phyloP scores from a whole-genome alignment of 2,113 vertebrate species.

The Eptatretus burgeri region DNA sequence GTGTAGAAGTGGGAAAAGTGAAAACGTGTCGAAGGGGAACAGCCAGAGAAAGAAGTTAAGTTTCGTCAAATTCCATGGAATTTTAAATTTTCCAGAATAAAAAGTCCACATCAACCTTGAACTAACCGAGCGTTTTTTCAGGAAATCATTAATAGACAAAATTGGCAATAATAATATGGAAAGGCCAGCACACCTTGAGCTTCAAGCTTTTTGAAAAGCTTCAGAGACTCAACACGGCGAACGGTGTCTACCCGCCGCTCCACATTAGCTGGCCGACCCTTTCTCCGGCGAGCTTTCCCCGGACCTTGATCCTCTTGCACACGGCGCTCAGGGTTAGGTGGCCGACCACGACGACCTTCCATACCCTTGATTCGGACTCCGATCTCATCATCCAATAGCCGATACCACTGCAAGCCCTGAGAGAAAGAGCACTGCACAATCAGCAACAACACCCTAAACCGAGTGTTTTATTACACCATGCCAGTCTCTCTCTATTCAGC shows the following conservation, averaged over 20 bases:
- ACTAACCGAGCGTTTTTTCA: no score
- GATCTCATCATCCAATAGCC: slow-evolving; percentile 49
- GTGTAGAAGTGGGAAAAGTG: no score
- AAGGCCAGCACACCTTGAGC: not conserved
- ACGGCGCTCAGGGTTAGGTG: slow-evolving; percentile 19
- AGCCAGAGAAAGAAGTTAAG: no score
- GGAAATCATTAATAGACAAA: no score
- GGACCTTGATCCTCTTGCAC: not conserved
- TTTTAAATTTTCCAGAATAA: no score
- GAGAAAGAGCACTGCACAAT: not conserved
- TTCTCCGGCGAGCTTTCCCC: slow-evolving; percentile 19
- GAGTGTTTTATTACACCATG: no score
- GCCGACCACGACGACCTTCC: slow-evolving; percentile 46
- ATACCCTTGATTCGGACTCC: slow-evolving; percentile 37
- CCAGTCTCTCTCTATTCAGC: no score
- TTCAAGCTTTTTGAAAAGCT: slow-evolving; percentile 2
- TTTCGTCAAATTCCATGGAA: no score
- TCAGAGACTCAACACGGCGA: slow-evolving; percentile 3
- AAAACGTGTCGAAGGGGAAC: no score
- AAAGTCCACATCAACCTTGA: no score
- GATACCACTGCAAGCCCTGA: slow-evolving; percentile 71
- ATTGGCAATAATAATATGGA: no score
- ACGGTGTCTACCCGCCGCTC: slow-evolving; percentile 19
- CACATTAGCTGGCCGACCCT: slow-evolving; percentile 29
- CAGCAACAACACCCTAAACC: not conserved